These are phyloP conservation scores for Cyclura pinguis DNA, from an alignment of 2,797 vertebrate species.

Conservation along the genomic window DNA sequence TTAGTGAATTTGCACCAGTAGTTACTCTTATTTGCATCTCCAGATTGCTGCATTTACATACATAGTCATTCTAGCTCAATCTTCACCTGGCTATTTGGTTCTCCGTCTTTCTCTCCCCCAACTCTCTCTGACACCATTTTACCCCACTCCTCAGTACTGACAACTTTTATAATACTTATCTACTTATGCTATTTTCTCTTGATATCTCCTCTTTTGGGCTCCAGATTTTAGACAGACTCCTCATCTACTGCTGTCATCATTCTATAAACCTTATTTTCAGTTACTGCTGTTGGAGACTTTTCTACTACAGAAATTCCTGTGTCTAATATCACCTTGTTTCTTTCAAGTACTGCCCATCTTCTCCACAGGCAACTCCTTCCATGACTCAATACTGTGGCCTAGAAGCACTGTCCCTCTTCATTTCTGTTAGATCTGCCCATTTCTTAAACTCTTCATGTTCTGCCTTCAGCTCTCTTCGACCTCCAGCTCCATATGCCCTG, in stretches of 20 bases:
- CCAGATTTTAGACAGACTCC: neutral
- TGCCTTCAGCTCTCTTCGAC: neutral
- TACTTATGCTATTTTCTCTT: no score
- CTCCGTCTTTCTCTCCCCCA: neutral
- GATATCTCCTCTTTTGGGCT: neutral
- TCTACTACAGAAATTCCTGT: neutral
- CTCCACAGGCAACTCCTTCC: neutral
- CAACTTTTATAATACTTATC: neutral
- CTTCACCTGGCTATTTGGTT: neutral
- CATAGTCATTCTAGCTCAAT: neutral
- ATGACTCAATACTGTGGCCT: no score
- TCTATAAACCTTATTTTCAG: neutral
- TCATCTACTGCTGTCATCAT: neutral
- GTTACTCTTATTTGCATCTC: neutral
- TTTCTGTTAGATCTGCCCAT: neutral
- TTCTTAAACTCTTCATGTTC: neutral
- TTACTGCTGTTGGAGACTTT: neutral
- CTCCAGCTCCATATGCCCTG: neutral
- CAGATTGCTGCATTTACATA: neutral
- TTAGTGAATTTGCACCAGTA: neutral
- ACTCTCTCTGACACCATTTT: neutral
- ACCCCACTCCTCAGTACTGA: neutral
- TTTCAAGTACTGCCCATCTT: neutral
- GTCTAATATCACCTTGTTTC: neutral
- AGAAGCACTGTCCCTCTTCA: neutral